Conservation (phyloP, 1,140 invertebrate genomes). For the Bombus breviceps region DNA sequence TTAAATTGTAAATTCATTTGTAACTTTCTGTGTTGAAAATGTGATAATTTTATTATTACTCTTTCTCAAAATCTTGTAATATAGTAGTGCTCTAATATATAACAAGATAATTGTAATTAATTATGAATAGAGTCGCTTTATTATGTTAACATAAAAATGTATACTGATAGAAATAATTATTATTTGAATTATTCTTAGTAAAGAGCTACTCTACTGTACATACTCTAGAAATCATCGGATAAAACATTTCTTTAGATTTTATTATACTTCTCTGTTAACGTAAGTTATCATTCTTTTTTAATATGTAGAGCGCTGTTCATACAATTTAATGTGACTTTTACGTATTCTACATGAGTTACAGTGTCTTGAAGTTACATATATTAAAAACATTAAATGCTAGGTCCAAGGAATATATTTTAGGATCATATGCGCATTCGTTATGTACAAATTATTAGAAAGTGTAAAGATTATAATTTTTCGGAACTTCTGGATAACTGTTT, state of each 20-base stretch:
- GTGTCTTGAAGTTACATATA: background rate
- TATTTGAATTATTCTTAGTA: no score
- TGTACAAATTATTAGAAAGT: background rate
- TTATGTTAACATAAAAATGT: background rate
- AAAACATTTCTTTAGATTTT: background rate
- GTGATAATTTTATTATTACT: no score
- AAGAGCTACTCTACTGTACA: no score
- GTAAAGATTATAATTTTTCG: background rate
- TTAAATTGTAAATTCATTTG: background rate
- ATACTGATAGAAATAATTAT: background rate
- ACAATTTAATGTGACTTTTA: slow-evolving; percentile 1
- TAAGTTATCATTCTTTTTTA: background rate
- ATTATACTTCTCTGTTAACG: background rate
- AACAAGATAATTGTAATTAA: background rate
- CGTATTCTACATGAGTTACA: background rate
- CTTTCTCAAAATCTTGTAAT: background rate
- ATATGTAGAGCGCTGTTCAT: background rate
- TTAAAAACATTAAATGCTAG: background rate
- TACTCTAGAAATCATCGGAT: background rate
- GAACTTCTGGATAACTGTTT: background rate
- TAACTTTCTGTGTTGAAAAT: background rate
- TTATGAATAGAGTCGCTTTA: background rate
- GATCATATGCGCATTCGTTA: background rate
- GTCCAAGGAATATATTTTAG: background rate
- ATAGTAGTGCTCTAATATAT: background rate